These are phyloP conservation scores for Paedocypris sp. DNA, from an alignment of 2,113 vertebrate genomes.

Conservation along the genomic window DNA sequence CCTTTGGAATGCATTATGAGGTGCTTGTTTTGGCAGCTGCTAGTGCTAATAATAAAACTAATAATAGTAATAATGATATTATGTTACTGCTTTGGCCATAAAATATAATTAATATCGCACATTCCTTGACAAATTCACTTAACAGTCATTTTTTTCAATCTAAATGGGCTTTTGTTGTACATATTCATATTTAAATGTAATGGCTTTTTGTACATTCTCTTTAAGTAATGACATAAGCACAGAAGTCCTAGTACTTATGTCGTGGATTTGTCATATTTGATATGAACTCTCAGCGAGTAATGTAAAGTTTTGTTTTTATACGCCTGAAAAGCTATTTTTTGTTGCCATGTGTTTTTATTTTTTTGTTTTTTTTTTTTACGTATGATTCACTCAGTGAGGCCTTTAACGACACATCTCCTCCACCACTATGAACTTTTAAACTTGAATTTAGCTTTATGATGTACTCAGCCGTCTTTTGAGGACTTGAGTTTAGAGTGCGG, in stretches of 20 bases:
- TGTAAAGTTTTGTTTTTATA: slow-evolving; percentile 31
- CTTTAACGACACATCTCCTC: slow-evolving; percentile 3
- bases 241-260: too few species aligned
- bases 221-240: slow-evolving; percentile 34
- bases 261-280: too few species aligned
- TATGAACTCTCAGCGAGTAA: slow-evolving; percentile 29
- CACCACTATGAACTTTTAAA: slow-evolving; percentile 17
- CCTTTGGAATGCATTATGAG: neutral
- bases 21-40: slow-evolving; percentile 26
- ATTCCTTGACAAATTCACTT: neutral
- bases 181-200: slow-evolving; percentile 64
- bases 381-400: neutral
- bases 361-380: slow-evolving; percentile 3
- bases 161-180: slow-evolving; percentile 53
- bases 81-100: slow-evolving; percentile 6
- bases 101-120: neutral
- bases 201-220: slow-evolving; percentile 54
- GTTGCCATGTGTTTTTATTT: slow-evolving; percentile 20
- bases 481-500: too few species aligned
- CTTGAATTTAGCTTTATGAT: slow-evolving; percentile 24
- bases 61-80: too few species aligned
- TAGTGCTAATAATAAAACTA: too few species aligned
- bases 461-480: slow-evolving; percentile 2
- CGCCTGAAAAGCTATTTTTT: neutral
- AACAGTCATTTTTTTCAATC: neutral